Evolutionary conservation across 2,797 vertebrate species (phyloP).

Genomic region (Sandelia bainsii): DNA sequence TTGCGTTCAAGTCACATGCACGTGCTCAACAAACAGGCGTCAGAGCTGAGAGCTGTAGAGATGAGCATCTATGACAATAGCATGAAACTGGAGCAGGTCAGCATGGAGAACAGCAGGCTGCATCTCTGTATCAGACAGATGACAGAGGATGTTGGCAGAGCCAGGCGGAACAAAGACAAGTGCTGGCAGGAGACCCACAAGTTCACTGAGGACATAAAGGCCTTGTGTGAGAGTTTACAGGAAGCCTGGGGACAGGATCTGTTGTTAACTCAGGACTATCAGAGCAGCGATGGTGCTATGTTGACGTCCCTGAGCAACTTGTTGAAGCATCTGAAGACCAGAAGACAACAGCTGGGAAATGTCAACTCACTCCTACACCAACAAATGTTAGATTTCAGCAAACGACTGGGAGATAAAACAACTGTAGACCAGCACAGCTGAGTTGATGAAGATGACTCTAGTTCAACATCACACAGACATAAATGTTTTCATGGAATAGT

Average conservation of each 20-base stretch:
- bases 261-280: neutral
- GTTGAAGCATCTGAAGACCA: constrained; percentile 29
- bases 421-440: neutral
- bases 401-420: constrained; percentile 50
- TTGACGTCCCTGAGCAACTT: constrained; percentile 1
- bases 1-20: constrained; percentile 29
- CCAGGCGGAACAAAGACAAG: constrained; percentile 35
- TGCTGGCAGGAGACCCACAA: constrained; percentile 37
- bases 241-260: constrained; percentile 55
- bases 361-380: constrained; percentile 36
- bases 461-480: neutral
- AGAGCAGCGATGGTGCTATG: constrained; percentile 17
- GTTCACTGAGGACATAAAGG: constrained; percentile 32
- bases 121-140: constrained; percentile 64
- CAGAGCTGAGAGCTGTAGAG: constrained; percentile 68
- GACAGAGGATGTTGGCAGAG: constrained; percentile 51
- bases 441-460: neutral
- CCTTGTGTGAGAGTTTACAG: constrained; percentile 39
- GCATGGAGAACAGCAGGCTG: constrained; percentile 79
- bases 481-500: too few relatives aligned
- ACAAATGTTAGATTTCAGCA: constrained; percentile 60
- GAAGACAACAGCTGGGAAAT: constrained; percentile 23
- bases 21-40: constrained; percentile 36
- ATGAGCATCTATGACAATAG: constrained; percentile 60
- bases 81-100: constrained; percentile 71